Conservation (phyloP, 2,797 vertebrate genomes). For the Xiphophorus birchmanni region DNA sequence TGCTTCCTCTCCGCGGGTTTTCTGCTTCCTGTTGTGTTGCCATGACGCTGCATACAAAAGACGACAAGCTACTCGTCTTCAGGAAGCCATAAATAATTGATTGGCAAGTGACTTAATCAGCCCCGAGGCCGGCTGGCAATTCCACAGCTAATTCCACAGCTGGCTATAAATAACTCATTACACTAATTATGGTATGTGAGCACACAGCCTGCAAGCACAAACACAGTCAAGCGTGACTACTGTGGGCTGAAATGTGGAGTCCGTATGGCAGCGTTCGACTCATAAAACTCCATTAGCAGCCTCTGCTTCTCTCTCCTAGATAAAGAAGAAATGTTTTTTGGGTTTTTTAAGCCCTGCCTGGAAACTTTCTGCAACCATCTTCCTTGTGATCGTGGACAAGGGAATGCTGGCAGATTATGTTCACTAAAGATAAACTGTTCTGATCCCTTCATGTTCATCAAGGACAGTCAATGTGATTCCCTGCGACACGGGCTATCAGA, state of each 20-base stretch:
- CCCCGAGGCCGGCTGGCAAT: conserved; percentile 73
- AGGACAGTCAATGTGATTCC: conserved; percentile 60
- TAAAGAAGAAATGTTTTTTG: conserved; percentile 14
- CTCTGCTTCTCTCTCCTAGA: conserved; percentile 7
- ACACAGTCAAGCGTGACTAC: conserved; percentile 69
- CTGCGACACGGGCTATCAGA: conserved; percentile 56
- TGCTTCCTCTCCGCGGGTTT: conserved; percentile 75
- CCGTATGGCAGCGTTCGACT: conserved; percentile 52
- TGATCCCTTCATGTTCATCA: conserved; percentile 40
- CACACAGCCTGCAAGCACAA: conserved; percentile 68
- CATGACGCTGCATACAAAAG: conserved; percentile 78
- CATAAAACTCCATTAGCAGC: conserved; percentile 28
- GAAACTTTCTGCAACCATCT: conserved; percentile 21
- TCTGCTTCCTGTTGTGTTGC: conserved; percentile 85
- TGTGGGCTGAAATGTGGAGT: conserved; percentile 52
- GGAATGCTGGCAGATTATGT: conserved; percentile 34
- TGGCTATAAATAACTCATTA: conserved; percentile 84
- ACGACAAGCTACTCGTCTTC: conserved; percentile 78
- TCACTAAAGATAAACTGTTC: conserved; percentile 57
- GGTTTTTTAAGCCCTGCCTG: neutral
- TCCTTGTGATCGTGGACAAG: conserved; percentile 1
- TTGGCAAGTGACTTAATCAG: conserved; percentile 81
- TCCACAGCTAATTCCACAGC: conserved; percentile 78
- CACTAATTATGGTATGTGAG: conserved; percentile 77
- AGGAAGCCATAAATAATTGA: conserved; percentile 84